Conservation (phyloP, 1,140 invertebrate genomes). For the Zaprionus tsacasi region DNA sequence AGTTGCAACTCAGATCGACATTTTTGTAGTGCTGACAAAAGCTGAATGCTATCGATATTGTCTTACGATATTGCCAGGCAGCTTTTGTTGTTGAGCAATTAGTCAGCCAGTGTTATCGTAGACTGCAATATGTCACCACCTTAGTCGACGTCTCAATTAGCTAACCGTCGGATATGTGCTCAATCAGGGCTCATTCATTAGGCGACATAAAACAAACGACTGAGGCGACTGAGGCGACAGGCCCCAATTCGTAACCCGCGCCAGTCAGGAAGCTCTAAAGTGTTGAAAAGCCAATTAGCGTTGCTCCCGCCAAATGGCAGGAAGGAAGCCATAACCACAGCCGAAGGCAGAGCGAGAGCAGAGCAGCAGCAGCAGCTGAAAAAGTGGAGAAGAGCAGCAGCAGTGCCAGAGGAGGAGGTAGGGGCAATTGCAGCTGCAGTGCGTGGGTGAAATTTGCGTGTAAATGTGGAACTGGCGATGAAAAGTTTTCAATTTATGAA, state of each 20-base stretch:
- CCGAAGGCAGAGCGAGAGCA: constrained; percentile 19
- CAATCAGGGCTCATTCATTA: constrained; percentile 73
- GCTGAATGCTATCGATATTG: not conserved
- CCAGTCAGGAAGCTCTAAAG: constrained; percentile 65
- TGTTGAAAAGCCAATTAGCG: constrained; percentile 82
- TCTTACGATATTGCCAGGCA: not conserved
- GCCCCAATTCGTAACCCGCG: constrained; percentile 3
- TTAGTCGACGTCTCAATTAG: constrained; percentile 80
- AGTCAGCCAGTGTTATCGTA: constrained; percentile 23
- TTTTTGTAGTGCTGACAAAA: not conserved
- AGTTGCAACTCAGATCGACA: not conserved
- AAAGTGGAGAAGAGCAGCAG: too few relatives aligned
- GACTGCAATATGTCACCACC: constrained; percentile 61
- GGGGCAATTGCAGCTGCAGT: constrained; percentile 27
- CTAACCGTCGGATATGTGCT: constrained; percentile 74
- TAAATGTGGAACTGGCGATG: constrained; percentile 53
- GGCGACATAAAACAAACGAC: constrained; percentile 49
- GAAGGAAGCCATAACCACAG: constrained; percentile 76
- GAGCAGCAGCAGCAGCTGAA: constrained; percentile 10
- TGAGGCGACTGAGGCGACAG: not conserved
- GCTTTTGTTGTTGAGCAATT: constrained; percentile 32
- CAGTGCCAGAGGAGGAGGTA: not conserved
- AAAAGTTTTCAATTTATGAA: constrained; percentile 65
- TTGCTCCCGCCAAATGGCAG: constrained; percentile 57
- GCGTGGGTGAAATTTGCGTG: constrained; percentile 53